Evolutionary conservation across 2,888 invertebrate species (phyloP).

Genomic region (Pyrgus malvae): DNA sequence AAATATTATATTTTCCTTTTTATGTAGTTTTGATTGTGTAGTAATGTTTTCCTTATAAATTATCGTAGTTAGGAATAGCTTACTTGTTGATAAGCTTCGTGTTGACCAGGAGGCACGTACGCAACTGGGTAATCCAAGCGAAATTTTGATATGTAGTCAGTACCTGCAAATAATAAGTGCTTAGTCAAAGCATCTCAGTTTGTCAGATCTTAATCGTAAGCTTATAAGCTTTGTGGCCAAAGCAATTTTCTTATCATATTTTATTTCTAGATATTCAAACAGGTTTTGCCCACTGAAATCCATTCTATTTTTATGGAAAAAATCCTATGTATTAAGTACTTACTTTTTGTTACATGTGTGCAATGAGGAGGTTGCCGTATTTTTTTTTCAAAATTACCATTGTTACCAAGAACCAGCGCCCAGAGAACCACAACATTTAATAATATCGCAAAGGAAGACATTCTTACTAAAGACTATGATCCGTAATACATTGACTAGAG

Average conservation of each 20-base stretch:
- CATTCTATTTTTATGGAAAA: no score
- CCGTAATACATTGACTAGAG: no score
- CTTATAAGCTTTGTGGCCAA: background rate
- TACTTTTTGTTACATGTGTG: constrained; percentile 60
- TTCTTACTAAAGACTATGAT: background rate
- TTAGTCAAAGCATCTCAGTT: background rate
- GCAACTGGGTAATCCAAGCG: constrained; percentile 56
- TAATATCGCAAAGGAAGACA: background rate
- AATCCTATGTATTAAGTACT: constrained; percentile 11
- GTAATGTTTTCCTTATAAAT: background rate
- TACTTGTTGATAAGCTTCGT: constrained; percentile 65
- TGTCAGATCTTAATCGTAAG: background rate
- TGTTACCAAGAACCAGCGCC: background rate
- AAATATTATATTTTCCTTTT: no score
- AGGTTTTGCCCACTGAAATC: no score
- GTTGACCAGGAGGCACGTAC: constrained; percentile 61
- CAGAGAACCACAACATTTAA: background rate
- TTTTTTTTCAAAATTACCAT: background rate
- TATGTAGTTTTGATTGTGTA: no score
- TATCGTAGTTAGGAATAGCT: constrained; percentile 10
- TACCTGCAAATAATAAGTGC: constrained; percentile 48
- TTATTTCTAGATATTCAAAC: no score
- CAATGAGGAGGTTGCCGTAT: constrained; percentile 49
- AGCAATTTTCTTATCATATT: no score
- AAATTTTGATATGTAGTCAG: constrained; percentile 55